Evolutionary conservation across 2,797 vertebrate species (phyloP), one percentile per base, ranked within the genome.

Genomic region (Myotis pilosus): DNA sequence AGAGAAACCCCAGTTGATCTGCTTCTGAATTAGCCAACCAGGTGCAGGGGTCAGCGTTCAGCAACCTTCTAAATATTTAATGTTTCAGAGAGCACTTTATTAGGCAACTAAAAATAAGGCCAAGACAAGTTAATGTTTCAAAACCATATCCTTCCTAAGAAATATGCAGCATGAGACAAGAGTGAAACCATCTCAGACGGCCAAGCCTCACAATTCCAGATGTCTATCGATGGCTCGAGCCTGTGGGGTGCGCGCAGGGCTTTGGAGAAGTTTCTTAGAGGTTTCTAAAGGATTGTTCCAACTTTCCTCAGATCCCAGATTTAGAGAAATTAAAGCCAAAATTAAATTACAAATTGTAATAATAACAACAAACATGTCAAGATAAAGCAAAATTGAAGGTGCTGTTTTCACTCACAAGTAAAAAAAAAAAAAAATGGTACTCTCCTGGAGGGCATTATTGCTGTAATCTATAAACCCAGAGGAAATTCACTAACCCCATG

Each of bases 91-190:
- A 91, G 64, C 17, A 92, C 76, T 90, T 91, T 81, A 93, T 83
- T 92, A 93, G 84, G 53, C 95, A 91, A 97, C 44, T 44, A 75
- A n/a, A 97, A 90, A 86, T 0, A 97, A 92, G 85, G 81, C 86
- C 90, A 93, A 96, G 86, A 66, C 76, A 95, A 78, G 83, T 91
- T 94, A 96, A 88, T 90, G 76, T 89, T 96, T 92, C 94, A 79
- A 95, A 95, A 86, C 38, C 51, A 75, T 13, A 83, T 49, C 49
- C 83, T 94, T 96, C 82, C 76, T 87, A 33, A 97, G 87, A 94
- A 96, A 19, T 47, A 92, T 0, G 33, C 19, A 22, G 28, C 68
- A 80, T 69, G 10, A 94, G 47, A 91, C 44, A 90, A 85, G 55
- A 90, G 36, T 6, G 68, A 80, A 94, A 36, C 86, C 93, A 94